Base-by-base conservation (phyloP, 2,888 invertebrate species). In the Hypomecis punctinalis region DNA sequence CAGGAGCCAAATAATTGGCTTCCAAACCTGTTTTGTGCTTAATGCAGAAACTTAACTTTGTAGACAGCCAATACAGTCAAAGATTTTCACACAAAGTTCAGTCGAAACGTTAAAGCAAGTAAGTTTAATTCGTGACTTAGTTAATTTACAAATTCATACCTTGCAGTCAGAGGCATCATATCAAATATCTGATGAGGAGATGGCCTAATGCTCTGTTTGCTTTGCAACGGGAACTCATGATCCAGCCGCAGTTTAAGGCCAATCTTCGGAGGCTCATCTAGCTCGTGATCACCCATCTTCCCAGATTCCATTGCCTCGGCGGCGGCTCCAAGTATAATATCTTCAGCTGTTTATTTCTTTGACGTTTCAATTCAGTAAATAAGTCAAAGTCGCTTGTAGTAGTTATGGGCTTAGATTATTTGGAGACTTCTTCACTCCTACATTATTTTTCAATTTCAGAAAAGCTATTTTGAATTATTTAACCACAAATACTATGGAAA, bases 161-260 rank as follows among this genome's bases (percentile, higher is more conserved):
- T 95, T 76, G 96, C 90, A 59, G 95, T 93, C 54, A 97, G 83
- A 5, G 96, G 96, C 78, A 97, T 85, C 80, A 97, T 89, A 33
- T 95, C 94, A 75, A 95, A 93, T 59, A 97, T 90, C 89, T 97
- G 97, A 74, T 92, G 94, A 8, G 96, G 86, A 69, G 94, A 94
- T 7, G 97, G 96, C 68, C 93, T 89, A 45, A 95, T 86, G 71
- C 94, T 90, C 81, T 96, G 97, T 72, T 94, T 94, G 82, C 96
- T 95, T 83, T 94, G 95, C 78, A 97, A 94, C 0, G 96, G 95
- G 91, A 95, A 97, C 71, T 94, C 94, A 90, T 97, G 96, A 85
- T 96, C 94, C 73, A 97, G 92, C 72, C 93, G 94, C n/a, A 96
- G 89, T 85, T 96, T 96, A 71, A 97, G 93, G 9, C 97, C 97